Percentiles rank a stretch among this genome's conserved stretches.
phyloP scores from a whole-genome alignment of 2,888 invertebrate genomes.

The Agelastica alni region DNA sequence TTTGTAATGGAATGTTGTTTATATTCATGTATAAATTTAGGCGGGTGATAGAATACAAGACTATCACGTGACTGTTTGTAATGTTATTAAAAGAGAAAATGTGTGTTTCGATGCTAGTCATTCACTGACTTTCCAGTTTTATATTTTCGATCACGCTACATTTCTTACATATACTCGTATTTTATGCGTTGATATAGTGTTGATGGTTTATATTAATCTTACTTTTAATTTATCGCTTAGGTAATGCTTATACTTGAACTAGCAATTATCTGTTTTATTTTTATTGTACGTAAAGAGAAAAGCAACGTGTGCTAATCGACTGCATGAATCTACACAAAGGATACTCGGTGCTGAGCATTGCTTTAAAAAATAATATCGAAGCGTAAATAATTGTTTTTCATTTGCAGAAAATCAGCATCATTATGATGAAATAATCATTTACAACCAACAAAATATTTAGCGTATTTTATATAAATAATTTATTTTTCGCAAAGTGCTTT shows the following conservation, averaged over 20 bases:
- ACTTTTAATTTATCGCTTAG: slow-evolving; percentile 13
- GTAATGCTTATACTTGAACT: slow-evolving; percentile 4
- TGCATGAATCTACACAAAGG: slow-evolving; percentile 1
- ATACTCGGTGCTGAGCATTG: no score
- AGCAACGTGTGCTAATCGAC: background rate
- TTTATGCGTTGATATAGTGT: slow-evolving; percentile 21
- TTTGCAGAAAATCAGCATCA: no score
- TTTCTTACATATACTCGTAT: slow-evolving; percentile 19
- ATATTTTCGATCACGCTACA: slow-evolving; percentile 30
- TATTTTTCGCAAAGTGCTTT: no score
- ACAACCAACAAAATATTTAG: no score
- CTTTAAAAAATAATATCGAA: no score
- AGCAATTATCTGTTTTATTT: slow-evolving; percentile 9
- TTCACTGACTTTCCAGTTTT: slow-evolving; percentile 26
- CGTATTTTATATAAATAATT: no score
- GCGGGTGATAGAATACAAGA: slow-evolving; percentile 40
- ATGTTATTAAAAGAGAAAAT: slow-evolving; percentile 26
- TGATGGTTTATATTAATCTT: slow-evolving; percentile 19
- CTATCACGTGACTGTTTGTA: slow-evolving; percentile 40
- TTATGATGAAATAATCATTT: no score
- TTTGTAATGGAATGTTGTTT: slow-evolving; percentile 29
- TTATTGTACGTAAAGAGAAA: background rate
- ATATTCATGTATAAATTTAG: slow-evolving; percentile 33
- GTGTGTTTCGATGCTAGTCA: slow-evolving; percentile 21
- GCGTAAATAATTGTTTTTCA: no score